These are phyloP conservation scores for Poeciliopsis retropinna DNA, from an alignment of 2,113 vertebrate species.

Conservation along the genomic window DNA sequence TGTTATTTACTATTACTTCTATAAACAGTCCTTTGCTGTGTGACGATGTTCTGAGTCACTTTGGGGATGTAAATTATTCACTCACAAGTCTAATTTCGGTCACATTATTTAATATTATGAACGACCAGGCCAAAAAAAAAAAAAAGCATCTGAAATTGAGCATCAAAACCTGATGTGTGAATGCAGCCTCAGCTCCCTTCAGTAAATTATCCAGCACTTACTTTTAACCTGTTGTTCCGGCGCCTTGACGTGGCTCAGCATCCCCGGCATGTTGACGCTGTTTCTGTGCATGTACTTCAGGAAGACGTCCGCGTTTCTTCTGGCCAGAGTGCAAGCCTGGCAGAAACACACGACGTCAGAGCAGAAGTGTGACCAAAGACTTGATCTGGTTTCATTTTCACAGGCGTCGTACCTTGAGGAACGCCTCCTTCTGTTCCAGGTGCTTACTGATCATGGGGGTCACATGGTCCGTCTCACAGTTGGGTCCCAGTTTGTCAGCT, in stretches of 20 bases:
- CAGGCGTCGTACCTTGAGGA: conserved; percentile 87
- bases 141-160: no score
- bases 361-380: not conserved
- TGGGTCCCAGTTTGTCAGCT: conserved; percentile 96
- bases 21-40: no score
- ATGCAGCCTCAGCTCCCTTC: no score
- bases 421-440: conserved; percentile 97
- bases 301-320: conserved; percentile 97
- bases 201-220: conserved; percentile 71
- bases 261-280: conserved; percentile 98
- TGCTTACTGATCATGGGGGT: conserved; percentile 99
- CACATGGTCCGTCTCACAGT: conserved; percentile 96
- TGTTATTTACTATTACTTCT: no score
- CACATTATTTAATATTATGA: no score
- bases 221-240: conserved; percentile 99
- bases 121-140: no score
- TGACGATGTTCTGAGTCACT: no score
- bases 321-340: conserved; percentile 94
- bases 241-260: conserved; percentile 97
- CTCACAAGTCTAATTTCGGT: no score
- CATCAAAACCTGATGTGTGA: no score
- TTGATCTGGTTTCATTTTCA: not conserved
- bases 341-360: not conserved
- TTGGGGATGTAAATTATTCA: no score
- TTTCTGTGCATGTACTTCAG: conserved; percentile 98